Percentiles rank a stretch among this genome's conserved stretches.
These are phyloP conservation scores for Parapristionchus giblindavisi DNA, from an alignment of 2,888 invertebrate genomes.

Conservation along the genomic window DNA sequence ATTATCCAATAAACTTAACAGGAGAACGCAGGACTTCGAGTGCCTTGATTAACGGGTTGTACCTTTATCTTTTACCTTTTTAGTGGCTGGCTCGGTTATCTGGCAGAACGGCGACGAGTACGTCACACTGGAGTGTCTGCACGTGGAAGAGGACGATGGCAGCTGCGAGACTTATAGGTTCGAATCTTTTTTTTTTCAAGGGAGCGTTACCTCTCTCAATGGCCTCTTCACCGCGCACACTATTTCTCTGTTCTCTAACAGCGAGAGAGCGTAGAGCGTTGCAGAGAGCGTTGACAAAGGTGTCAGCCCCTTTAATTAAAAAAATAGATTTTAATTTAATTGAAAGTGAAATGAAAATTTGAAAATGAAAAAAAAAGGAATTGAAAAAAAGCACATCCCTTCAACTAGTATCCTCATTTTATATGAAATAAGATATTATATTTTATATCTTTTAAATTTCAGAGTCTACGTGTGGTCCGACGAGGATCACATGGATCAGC, in stretches of 20 bases:
- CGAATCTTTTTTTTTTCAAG: too few species aligned
- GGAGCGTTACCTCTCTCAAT: too few species aligned
- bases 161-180: constrained; percentile 51
- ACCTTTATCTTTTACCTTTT: neutral
- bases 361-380: neutral
- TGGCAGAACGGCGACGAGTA: constrained; percentile 62
- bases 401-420: neutral
- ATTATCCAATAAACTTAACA: too few species aligned
- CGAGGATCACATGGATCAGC: constrained; percentile 62
- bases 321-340: too few species aligned
- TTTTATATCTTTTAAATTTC: neutral
- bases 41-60: too few species aligned
- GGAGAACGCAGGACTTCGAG: too few species aligned
- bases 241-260: too few species aligned
- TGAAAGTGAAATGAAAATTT: neutral
- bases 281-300: too few species aligned
- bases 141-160: constrained; percentile 57
- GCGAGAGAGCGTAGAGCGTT: too few species aligned
- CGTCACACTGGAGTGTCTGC: constrained; percentile 53
- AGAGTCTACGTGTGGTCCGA: constrained; percentile 61
- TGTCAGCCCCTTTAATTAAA: too few species aligned
- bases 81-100: constrained; percentile 53
- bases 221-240: too few species aligned
- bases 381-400: neutral
- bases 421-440: neutral